phyloP scores from a whole-genome alignment of 2,888 invertebrate species.

The Agrotis segetum region DNA sequence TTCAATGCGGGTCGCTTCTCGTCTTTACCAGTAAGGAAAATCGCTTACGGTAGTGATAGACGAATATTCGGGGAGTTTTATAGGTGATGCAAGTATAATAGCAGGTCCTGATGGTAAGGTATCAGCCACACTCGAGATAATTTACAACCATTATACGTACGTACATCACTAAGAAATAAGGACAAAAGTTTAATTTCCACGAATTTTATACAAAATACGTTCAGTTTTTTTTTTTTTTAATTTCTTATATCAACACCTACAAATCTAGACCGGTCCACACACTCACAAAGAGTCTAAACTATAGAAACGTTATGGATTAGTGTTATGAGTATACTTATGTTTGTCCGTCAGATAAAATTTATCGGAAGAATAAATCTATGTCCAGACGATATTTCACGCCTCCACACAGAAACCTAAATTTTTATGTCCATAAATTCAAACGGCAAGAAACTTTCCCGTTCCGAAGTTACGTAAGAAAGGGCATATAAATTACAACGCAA shows the following conservation, averaged over 20 bases:
- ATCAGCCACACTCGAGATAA: slow-evolving; percentile 1
- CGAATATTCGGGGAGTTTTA: slow-evolving; percentile 30
- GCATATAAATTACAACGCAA: slow-evolving; percentile 78
- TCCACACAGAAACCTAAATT: slow-evolving; percentile 64
- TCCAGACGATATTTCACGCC: slow-evolving; percentile 57
- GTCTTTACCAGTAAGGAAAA: slow-evolving; percentile 18
- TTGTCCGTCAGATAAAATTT: neutral
- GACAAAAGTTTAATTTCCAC: no score
- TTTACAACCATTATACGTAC: no score
- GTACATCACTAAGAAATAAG: neutral
- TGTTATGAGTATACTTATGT: neutral
- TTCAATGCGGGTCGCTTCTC: slow-evolving; percentile 11
- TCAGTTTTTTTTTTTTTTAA: no score
- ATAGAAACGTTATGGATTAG: neutral
- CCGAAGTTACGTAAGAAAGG: slow-evolving; percentile 71
- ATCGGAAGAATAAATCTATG: slow-evolving; percentile 42
- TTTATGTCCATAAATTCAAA: slow-evolving; percentile 75
- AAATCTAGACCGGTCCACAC: no score
- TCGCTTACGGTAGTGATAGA: slow-evolving; percentile 45
- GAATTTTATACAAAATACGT: neutral
- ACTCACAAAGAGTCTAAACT: neutral
- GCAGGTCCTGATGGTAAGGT: neutral
- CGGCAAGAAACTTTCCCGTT: slow-evolving; percentile 73
- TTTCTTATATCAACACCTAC: neutral
- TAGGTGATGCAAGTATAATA: slow-evolving; percentile 14